Percentiles rank a stretch among this genome's conserved stretches.
phyloP scores from a whole-genome alignment of 2,888 invertebrate species.

The Pocota personata region DNA sequence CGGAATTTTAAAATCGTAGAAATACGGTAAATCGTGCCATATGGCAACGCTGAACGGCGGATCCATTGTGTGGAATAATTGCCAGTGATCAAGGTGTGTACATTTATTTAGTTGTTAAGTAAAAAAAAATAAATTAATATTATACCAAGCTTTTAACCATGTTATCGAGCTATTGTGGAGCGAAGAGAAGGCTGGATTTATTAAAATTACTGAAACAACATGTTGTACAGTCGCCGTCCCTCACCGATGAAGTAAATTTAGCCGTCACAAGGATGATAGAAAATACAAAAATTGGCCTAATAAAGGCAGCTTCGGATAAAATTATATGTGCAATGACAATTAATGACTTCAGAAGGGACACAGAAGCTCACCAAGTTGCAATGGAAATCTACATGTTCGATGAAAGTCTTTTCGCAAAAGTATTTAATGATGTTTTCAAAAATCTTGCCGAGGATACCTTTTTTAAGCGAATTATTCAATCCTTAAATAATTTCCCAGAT shows the following conservation, averaged over 20 bases:
- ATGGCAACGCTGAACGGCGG: too few relatives aligned
- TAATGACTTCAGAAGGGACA: neutral
- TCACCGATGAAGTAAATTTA: neutral
- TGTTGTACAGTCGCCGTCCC: neutral
- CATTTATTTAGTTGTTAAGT: too few relatives aligned
- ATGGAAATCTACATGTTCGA: neutral
- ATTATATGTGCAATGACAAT: neutral
- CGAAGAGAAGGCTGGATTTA: neutral
- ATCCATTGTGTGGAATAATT: too few relatives aligned
- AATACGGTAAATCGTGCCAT: too few relatives aligned
- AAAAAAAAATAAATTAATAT: too few relatives aligned
- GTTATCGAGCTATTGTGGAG: neutral
- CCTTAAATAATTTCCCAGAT: neutral
- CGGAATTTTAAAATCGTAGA: too few relatives aligned
- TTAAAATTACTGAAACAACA: neutral
- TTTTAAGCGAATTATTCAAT: neutral
- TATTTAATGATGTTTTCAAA: neutral
- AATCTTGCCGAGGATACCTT: neutral
- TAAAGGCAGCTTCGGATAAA: neutral
- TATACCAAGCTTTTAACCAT: neutral
- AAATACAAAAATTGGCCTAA: neutral
- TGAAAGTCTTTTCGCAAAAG: neutral
- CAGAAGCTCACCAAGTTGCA: neutral
- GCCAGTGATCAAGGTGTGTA: too few relatives aligned
- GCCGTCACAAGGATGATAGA: too few relatives aligned